Conservation (phyloP, 1,140 invertebrate genomes). For the Eumeta japonica region DNA sequence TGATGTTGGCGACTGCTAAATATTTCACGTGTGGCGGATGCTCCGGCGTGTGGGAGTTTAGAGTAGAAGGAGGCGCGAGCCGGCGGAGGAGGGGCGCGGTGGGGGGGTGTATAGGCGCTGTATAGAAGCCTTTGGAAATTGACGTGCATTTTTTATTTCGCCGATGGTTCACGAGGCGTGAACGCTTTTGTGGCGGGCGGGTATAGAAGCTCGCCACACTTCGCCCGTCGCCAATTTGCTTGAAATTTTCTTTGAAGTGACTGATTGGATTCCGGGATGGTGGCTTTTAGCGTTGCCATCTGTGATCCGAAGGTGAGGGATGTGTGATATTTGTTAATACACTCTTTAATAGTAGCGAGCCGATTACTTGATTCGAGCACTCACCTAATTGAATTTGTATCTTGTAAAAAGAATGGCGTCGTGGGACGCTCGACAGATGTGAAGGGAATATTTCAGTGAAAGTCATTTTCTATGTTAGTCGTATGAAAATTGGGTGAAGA, state of each 20-base stretch:
- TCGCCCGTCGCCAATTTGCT: conserved; percentile 28
- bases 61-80: conserved; percentile 35
- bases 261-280: conserved; percentile 28
- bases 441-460: too few species aligned
- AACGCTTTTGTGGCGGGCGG: not conserved
- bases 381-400: too few species aligned
- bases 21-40: conserved; percentile 42
- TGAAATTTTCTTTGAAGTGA: conserved; percentile 31
- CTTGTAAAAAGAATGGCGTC: too few species aligned
- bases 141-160: conserved; percentile 43
- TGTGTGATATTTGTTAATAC: conserved; percentile 4
- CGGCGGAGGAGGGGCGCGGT: not conserved
- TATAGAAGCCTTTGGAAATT: conserved; percentile 27
- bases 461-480: too few species aligned
- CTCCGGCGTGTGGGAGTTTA: conserved; percentile 36
- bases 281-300: conserved; percentile 12
- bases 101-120: not conserved
- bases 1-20: conserved; percentile 47
- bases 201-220: too few species aligned
- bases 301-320: too few species aligned
- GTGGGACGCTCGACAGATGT: too few species aligned
- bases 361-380: too few species aligned
- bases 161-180: conserved; percentile 29
- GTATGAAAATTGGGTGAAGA: too few species aligned
- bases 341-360: too few species aligned